Percentiles rank a stretch among this genome's conserved stretches.
Conservation (phyloP, 2,113 vertebrate species). For the Philantomba maxwellii region DNA sequence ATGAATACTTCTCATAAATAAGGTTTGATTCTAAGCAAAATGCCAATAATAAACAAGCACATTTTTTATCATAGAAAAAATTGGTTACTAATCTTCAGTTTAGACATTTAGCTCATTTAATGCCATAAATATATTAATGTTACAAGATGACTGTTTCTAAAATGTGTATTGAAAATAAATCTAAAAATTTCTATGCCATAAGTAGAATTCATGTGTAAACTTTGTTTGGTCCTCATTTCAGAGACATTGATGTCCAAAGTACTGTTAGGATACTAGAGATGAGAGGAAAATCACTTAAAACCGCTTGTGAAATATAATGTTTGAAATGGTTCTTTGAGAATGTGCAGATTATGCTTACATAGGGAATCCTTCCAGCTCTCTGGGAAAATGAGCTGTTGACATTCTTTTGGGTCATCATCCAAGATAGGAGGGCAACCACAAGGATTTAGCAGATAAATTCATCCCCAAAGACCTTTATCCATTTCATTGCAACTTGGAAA, state of each 20-base stretch:
- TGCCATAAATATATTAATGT: constrained; percentile 17
- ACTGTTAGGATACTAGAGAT: constrained; percentile 75
- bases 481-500: constrained; percentile 84
- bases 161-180: not conserved
- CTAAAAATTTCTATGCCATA: constrained; percentile 28
- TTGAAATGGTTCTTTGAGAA: constrained; percentile 86
- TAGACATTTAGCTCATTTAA: constrained; percentile 29
- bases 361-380: constrained; percentile 81
- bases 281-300: constrained; percentile 79
- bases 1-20: not conserved
- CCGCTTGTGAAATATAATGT: constrained; percentile 84
- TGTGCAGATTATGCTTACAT: constrained; percentile 84
- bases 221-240: constrained; percentile 70
- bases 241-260: constrained; percentile 71
- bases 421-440: constrained; percentile 86
- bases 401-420: constrained; percentile 91
- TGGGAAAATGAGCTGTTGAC: constrained; percentile 93
- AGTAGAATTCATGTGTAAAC: constrained; percentile 57
- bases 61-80: not conserved
- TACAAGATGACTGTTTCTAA: not conserved
- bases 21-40: constrained; percentile 38
- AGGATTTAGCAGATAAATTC: constrained; percentile 91
- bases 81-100: constrained; percentile 7
- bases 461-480: constrained; percentile 86
- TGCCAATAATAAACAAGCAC: constrained; percentile 25